Percentiles rank a stretch among this genome's conserved stretches.
These are phyloP conservation scores for Pilophorus perplexus DNA, from an alignment of 2,888 invertebrate genomes.

Conservation along the genomic window DNA sequence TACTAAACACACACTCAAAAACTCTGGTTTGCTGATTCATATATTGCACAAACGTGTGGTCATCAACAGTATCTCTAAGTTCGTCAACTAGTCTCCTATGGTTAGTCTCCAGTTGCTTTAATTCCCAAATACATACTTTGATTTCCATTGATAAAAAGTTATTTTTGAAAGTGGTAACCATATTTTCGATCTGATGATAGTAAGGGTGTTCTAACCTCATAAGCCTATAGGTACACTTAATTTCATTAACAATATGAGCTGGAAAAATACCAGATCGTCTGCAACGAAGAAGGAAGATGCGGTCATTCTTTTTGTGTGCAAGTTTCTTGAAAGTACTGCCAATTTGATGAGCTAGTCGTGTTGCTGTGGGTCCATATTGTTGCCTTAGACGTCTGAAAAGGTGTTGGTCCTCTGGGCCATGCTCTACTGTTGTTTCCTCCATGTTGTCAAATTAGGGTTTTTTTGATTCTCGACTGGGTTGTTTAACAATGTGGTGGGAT, in stretches of 20 bases:
- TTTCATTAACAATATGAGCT: background rate
- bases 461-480: too few relatives aligned
- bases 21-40: background rate
- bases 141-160: background rate
- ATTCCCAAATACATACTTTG: background rate
- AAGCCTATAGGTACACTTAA: background rate
- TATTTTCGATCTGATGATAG: background rate
- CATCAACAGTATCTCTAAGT: background rate
- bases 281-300: background rate
- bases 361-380: conserved; percentile 8
- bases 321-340: background rate
- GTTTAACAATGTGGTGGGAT: too few relatives aligned
- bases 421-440: background rate
- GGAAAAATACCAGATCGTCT: background rate
- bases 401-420: background rate
- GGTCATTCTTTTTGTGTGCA: conserved; percentile 1
- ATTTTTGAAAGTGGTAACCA: background rate
- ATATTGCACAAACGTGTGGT: background rate
- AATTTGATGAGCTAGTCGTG: background rate
- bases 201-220: too few relatives aligned
- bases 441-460: too few relatives aligned
- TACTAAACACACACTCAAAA: background rate
- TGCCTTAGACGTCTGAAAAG: background rate
- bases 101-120: background rate
- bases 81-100: background rate